phyloP scores from a whole-genome alignment of 2,888 invertebrate species.

The Hoplodrina blanda region DNA sequence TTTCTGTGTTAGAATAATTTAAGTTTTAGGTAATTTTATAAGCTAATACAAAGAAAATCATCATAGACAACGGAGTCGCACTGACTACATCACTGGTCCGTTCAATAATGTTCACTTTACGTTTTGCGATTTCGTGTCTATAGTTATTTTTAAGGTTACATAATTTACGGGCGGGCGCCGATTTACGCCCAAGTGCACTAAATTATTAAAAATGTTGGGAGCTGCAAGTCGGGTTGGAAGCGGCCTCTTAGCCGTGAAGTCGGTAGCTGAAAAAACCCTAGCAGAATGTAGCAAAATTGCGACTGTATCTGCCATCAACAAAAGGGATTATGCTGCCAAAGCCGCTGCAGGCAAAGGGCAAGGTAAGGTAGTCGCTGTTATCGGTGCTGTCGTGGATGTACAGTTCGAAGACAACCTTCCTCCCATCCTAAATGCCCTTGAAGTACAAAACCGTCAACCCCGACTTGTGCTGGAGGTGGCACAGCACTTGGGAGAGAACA shows the following conservation, averaged over 20 bases:
- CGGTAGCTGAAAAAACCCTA: constrained; percentile 90
- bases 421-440: constrained; percentile 98
- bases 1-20: too few species aligned
- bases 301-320: constrained; percentile 82
- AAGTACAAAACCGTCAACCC: constrained; percentile 96
- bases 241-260: constrained; percentile 91
- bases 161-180: constrained; percentile 82
- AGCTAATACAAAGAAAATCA: too few species aligned
- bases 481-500: constrained; percentile 97
- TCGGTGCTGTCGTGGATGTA: constrained; percentile 99
- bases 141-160: constrained; percentile 80
- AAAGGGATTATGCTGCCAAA: constrained; percentile 85
- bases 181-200: constrained; percentile 74
- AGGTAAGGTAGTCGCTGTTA: constrained; percentile 97
- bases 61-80: constrained; percentile 45
- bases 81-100: constrained; percentile 16
- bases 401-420: constrained; percentile 98
- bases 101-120: constrained; percentile 52
- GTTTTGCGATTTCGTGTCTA: constrained; percentile 53
- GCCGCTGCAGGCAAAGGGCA: constrained; percentile 76
- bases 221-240: constrained; percentile 91
- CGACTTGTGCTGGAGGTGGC: constrained; percentile 96
- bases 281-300: constrained; percentile 91
- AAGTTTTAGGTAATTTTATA: too few species aligned
- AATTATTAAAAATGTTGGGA: constrained; percentile 90